Percentiles rank a stretch among this genome's conserved stretches.
Conservation (phyloP, 2,888 invertebrate species). For the Xylota segnis region DNA sequence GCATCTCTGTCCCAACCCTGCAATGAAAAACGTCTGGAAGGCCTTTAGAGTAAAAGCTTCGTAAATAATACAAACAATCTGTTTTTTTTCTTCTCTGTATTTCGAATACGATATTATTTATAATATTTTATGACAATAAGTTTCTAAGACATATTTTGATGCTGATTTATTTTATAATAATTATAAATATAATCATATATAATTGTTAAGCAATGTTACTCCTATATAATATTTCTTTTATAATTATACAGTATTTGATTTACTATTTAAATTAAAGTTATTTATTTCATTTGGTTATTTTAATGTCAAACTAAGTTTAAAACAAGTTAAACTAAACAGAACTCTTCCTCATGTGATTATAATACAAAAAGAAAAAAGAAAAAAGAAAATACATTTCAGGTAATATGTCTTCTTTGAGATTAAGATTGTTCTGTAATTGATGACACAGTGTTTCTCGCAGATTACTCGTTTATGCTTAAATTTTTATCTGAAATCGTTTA, state of each 20-base stretch:
- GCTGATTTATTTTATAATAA: conserved; percentile 48
- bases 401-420: neutral
- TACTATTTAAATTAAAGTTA: conserved; percentile 11
- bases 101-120: conserved; percentile 54
- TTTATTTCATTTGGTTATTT: conserved; percentile 7
- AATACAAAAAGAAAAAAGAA: no score
- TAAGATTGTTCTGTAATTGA: neutral
- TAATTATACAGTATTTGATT: conserved; percentile 30
- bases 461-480: neutral
- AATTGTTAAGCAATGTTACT: conserved; percentile 41
- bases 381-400: neutral
- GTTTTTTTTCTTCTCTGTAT: conserved; percentile 15
- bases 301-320: neutral
- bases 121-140: conserved; percentile 46
- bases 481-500: no score
- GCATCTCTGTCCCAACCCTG: no score
- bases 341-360: neutral
- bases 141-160: conserved; percentile 51
- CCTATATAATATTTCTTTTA: conserved; percentile 25
- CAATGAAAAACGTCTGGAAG: no score
- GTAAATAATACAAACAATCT: neutral
- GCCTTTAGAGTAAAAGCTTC: no score
- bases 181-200: conserved; percentile 21
- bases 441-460: neutral
- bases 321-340: neutral